Percentiles rank a stretch among this genome's conserved stretches.
Evolutionary conservation across 2,797 vertebrate genomes (phyloP).

Genomic region (Alfaro cultratus): DNA sequence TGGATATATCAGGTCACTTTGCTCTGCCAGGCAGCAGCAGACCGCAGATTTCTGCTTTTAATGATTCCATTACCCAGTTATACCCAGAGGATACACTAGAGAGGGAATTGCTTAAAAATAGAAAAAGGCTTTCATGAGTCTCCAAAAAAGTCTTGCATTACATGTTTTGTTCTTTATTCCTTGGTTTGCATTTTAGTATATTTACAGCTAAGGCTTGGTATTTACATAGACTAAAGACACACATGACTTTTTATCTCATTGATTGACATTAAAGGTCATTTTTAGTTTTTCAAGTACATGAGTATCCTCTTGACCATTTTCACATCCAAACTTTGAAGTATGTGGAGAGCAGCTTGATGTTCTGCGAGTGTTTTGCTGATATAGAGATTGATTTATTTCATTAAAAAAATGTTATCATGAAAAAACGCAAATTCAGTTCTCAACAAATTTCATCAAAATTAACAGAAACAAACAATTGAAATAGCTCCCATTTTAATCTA

Average conservation of each 20-base stretch:
- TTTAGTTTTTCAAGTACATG: neutral
- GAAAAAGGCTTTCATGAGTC: neutral
- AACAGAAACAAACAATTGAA: no score
- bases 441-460: neutral
- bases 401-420: neutral
- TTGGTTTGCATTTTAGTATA: neutral
- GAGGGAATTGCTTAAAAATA: neutral
- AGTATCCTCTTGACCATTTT: no score
- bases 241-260: neutral
- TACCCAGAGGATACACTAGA: neutral
- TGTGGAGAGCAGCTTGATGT: no score
- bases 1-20: neutral
- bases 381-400: neutral
- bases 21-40: conserved; percentile 4
- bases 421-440: neutral
- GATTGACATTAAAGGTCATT: neutral
- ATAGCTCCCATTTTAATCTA: neutral
- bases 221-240: neutral
- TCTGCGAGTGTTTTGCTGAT: neutral
- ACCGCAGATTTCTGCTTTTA: conserved; percentile 6
- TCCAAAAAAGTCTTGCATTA: neutral
- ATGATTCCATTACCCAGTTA: conserved; percentile 5
- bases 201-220: neutral
- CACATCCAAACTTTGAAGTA: no score
- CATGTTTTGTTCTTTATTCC: neutral